Evolutionary conservation across 2,113 vertebrate species (phyloP), one percentile per base, ranked within the genome.

Genomic region (Symphodus melops): DNA sequence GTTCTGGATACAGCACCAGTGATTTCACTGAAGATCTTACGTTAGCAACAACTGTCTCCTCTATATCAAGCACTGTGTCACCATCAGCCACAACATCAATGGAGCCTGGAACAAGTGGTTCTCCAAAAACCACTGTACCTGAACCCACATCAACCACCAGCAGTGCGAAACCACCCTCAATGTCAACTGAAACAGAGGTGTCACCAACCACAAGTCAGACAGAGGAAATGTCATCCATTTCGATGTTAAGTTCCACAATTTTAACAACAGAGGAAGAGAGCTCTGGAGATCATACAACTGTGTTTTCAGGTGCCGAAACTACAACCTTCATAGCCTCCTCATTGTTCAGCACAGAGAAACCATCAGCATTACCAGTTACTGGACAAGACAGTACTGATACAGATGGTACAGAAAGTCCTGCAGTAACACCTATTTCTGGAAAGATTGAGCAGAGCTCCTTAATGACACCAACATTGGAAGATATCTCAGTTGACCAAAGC

Each of bases 261-360:
- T 16, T 11, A 25, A 25, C 28, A 23, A 13, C 44, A 63, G 54
- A 46, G 25, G 63, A 68, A 11, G 51, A 67, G 19, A 28, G 56
- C 1, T 61, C 73, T n/a, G 37, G 23, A 44, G 37, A 49, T 13
- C 5, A 60, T 9, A 44, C 19, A 1, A 54, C 4, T 25, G 44
- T 25, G 9, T 33, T 23, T 1, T 3, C 19, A 0, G 3, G 1
- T 3, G 17, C 20, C 17, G 23, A 21, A 2, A 5, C 23, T 36
- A 0, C 1, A 14, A 5, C 19, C n/a, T 8, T 52, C 5, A 65
- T 48, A 25, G 59, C 28, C 1, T 70, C 66, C 2, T 77, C 75
- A 10, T 3, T 77, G 28, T 63, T 70, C 6, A 70, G 51, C 51
- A 75, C 78, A 17, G 60, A 81, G 8, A 41, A 68, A 21, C 17